Evolutionary conservation across 2,888 invertebrate genomes (phyloP).

Genomic region (Drosophila differens): DNA sequence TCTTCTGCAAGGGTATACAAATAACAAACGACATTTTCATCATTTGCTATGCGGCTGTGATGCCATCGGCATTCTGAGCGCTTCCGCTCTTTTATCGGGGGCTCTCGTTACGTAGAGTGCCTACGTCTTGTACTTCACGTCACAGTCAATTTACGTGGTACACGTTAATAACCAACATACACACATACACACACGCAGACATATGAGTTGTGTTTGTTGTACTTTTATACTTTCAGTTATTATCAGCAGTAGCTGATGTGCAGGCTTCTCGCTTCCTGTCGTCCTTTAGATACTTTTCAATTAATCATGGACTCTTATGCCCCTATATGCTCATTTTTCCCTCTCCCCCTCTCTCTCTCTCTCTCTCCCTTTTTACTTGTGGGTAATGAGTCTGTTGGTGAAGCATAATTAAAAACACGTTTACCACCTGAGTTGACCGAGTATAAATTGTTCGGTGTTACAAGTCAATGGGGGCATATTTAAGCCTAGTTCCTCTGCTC

Average conservation of each 20-base stretch:
- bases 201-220: constrained; percentile 5
- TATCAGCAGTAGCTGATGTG: constrained; percentile 39
- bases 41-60: constrained; percentile 40
- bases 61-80: constrained; percentile 71
- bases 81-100: constrained; percentile 80
- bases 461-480: constrained; percentile 10
- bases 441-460: constrained; percentile 36
- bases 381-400: constrained; percentile 63
- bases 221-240: constrained; percentile 25
- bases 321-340: constrained; percentile 8
- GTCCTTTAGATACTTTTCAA: constrained; percentile 46
- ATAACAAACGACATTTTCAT: constrained; percentile 40
- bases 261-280: constrained; percentile 9
- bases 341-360: neutral
- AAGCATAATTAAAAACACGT: constrained; percentile 73
- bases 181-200: neutral
- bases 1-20: constrained; percentile 6
- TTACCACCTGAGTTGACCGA: constrained; percentile 55
- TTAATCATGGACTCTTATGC: constrained; percentile 64
- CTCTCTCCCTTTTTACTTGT: neutral
- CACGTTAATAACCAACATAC: constrained; percentile 54
- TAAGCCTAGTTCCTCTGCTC: neutral
- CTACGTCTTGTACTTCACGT: constrained; percentile 48
- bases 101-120: constrained; percentile 30
- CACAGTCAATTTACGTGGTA: constrained; percentile 53